Conservation (phyloP, 2,888 invertebrate genomes). For the Eupithecia subfuscata region DNA sequence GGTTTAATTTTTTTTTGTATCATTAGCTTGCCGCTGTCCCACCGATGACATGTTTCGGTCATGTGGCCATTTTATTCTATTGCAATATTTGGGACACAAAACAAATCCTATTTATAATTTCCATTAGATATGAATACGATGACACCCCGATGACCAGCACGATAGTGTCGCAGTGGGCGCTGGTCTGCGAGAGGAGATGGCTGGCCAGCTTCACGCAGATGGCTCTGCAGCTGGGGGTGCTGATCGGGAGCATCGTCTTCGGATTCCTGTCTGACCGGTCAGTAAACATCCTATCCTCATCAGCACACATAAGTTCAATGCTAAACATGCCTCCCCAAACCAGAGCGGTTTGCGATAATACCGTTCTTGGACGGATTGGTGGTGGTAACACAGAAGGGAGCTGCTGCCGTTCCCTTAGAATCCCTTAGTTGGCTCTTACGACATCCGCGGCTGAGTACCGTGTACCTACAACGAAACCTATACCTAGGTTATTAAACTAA, state of each 20-base stretch:
- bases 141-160: conserved; percentile 86
- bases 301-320: not conserved
- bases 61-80: too few relatives aligned
- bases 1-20: too few relatives aligned
- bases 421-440: not conserved
- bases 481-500: too few relatives aligned
- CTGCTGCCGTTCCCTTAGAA: too few relatives aligned
- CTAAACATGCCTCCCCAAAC: not conserved
- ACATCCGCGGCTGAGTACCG: not conserved
- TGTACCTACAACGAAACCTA: too few relatives aligned
- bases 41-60: too few relatives aligned
- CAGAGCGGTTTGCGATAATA: not conserved
- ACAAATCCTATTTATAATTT: not conserved
- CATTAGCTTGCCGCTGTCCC: too few relatives aligned
- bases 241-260: conserved; percentile 88
- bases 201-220: conserved; percentile 89
- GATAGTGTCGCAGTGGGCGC: conserved; percentile 89
- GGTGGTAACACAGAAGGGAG: not conserved
- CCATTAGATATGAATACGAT: conserved; percentile 64
- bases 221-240: conserved; percentile 88
- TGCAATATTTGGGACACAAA: too few relatives aligned
- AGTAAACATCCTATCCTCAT: not conserved
- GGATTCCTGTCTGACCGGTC: conserved; percentile 90
- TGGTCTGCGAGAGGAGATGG: conserved; percentile 87
- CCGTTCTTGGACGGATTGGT: not conserved